Percentiles rank a stretch among this genome's conserved stretches.
Conservation (phyloP, 2,113 vertebrate species). For the Heterochromis multidens region DNA sequence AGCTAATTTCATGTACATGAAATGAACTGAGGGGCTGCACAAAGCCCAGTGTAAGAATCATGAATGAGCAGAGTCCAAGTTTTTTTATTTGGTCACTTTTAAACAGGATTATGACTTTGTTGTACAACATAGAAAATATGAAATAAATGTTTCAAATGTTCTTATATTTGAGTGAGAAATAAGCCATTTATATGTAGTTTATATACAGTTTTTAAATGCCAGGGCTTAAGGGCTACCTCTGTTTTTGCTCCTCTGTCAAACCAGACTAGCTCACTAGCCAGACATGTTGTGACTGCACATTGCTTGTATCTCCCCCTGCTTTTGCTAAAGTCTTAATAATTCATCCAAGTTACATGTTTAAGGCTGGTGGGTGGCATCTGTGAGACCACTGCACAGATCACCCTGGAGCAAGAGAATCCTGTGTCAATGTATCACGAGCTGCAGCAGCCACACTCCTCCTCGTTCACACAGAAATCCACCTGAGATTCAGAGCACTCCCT, state of each 20-base stretch:
- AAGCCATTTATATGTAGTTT: background rate
- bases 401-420: conserved; percentile 24
- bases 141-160: background rate
- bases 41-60: background rate
- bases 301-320: background rate
- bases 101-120: background rate
- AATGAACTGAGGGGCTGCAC: background rate
- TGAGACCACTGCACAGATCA: conserved; percentile 43
- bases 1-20: background rate
- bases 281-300: conserved; percentile 19
- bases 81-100: too few species aligned
- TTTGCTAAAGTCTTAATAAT: conserved; percentile 55
- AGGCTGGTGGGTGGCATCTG: conserved; percentile 19
- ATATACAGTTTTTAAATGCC: background rate
- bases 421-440: conserved; percentile 9
- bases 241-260: background rate
- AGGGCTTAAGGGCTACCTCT: background rate
- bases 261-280: background rate
- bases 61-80: background rate
- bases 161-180: background rate
- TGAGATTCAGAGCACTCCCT: conserved; percentile 1
- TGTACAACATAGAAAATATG: background rate
- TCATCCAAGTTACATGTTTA: conserved; percentile 28
- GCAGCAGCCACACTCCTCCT: background rate
- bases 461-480: background rate